Evolutionary conservation across 2,113 vertebrate species (phyloP), one percentile per base, ranked within the genome.

Genomic region (Furnarius figulus): DNA sequence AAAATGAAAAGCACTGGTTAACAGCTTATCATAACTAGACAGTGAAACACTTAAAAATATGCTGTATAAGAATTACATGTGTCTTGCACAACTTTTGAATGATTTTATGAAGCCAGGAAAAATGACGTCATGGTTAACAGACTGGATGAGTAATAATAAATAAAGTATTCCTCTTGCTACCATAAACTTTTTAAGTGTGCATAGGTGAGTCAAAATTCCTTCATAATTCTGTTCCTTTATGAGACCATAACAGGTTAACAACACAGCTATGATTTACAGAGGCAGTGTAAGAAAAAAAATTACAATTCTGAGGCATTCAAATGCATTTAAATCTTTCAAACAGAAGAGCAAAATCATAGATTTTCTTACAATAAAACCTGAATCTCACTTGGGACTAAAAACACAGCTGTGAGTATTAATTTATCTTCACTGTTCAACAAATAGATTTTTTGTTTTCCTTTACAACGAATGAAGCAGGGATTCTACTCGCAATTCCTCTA

Each of bases 121-220:
- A 93, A 81, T 86, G 44, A 90, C 47, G 47, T 92, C 74, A 90
- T 72, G 56, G 65, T 92, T 96, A 94, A 90, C 74, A 90, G 74
- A 71, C 20, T 37, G 56, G 12, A 67, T 88, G 75, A 94, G 86
- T 89, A 90, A 93, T 83, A 95, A 83, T 37, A 96, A 95, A 92
- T 62, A 46, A 79, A 77, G 30, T 31, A 86, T 55, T 90, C 85
- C 72, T 50, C 84, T 47, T 88, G 16, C 79, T 90, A 39, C 33
- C 55, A 84, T 16, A 59, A 72, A 67, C 35, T 83, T 94, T 58
- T 31, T 96, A 7, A 6, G 12, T 91, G 75, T 78, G 27, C 68
- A 88, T 1, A 72, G 52, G 25, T 62, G 56, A 88, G 33, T 94
- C 78, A 95, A 50, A 85, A 40, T 71, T 73, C 52, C 33, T 77